Percentiles rank a stretch among this genome's conserved stretches.
Evolutionary conservation across 1,140 invertebrate species (phyloP).

Genomic region (Drosophila lacteicornis): DNA sequence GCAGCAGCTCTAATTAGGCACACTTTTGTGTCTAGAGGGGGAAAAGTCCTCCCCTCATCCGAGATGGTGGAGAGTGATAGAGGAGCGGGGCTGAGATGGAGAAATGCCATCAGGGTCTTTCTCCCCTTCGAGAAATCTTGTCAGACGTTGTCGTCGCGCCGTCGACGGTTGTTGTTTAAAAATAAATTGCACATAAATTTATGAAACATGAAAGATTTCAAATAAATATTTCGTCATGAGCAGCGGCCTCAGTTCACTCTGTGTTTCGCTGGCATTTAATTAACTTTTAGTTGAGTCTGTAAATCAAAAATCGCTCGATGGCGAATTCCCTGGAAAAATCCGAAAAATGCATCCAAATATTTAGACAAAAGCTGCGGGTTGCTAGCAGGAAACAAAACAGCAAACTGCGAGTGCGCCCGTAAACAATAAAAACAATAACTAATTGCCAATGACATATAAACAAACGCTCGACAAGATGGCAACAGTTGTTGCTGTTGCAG

Average conservation of each 20-base stretch:
- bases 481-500: neutral
- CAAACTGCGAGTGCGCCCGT: constrained; percentile 6
- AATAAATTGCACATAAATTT: constrained; percentile 83
- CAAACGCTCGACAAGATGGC: constrained; percentile 56
- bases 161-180: constrained; percentile 70
- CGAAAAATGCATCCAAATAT: constrained; percentile 20
- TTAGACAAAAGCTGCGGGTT: constrained; percentile 2
- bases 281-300: constrained; percentile 6
- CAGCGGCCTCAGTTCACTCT: neutral
- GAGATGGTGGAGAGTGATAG: neutral
- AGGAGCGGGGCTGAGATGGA: neutral
- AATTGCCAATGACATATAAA: constrained; percentile 81
- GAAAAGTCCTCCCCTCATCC: neutral
- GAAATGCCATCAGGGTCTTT: constrained; percentile 31
- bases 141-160: constrained; percentile 59
- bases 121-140: constrained; percentile 46
- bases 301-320: constrained; percentile 7
- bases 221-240: constrained; percentile 80
- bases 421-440: constrained; percentile 66
- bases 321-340: constrained; percentile 15
- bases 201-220: constrained; percentile 84
- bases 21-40: constrained; percentile 56
- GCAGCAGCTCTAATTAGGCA: constrained; percentile 79
- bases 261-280: constrained; percentile 6
- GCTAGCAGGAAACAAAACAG: constrained; percentile 22